These are phyloP conservation scores for Rhimphoctona megacephalus DNA, from an alignment of 2,888 invertebrate genomes.

Conservation along the genomic window DNA sequence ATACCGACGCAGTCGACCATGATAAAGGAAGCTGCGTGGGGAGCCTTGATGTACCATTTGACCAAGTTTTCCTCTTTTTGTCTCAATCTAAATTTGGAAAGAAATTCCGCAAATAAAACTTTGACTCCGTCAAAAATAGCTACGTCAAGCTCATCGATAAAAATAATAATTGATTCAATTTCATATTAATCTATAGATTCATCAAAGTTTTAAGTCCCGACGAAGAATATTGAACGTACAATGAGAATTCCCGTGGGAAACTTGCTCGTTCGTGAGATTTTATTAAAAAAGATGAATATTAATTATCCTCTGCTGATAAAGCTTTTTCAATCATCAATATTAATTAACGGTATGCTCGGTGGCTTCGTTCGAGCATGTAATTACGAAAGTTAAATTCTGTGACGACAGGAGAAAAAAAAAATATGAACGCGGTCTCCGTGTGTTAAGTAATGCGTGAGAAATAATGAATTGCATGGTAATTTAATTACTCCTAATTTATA, in stretches of 20 bases:
- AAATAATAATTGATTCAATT: slow-evolving; percentile 34
- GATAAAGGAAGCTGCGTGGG: slow-evolving; percentile 9
- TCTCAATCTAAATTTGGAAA: neutral
- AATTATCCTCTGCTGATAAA: slow-evolving; percentile 73
- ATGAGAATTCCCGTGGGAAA: slow-evolving; percentile 51
- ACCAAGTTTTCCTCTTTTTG: neutral
- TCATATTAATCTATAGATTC: slow-evolving; percentile 17
- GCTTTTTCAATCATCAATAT: slow-evolving; percentile 80
- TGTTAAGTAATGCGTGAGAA: neutral
- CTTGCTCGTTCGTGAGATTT: slow-evolving; percentile 50
- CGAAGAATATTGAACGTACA: slow-evolving; percentile 19
- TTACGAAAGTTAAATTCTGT: slow-evolving; percentile 74
- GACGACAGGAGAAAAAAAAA: slow-evolving; percentile 27
- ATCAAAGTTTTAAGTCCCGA: slow-evolving; percentile 18
- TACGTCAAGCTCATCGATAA: neutral
- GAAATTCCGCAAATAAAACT: neutral
- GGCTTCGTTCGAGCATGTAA: slow-evolving; percentile 64
- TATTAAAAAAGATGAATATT: slow-evolving; percentile 77
- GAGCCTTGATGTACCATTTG: neutral
- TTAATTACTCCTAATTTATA: neutral
- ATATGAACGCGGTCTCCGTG: neutral
- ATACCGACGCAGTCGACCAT: slow-evolving; percentile 4
- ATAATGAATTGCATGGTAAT: slow-evolving; percentile 17
- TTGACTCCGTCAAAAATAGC: neutral
- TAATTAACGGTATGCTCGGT: slow-evolving; percentile 75